Base-by-base conservation (phyloP, 1,140 invertebrate species). In the Bursaphelenchus mucronatus region DNA sequence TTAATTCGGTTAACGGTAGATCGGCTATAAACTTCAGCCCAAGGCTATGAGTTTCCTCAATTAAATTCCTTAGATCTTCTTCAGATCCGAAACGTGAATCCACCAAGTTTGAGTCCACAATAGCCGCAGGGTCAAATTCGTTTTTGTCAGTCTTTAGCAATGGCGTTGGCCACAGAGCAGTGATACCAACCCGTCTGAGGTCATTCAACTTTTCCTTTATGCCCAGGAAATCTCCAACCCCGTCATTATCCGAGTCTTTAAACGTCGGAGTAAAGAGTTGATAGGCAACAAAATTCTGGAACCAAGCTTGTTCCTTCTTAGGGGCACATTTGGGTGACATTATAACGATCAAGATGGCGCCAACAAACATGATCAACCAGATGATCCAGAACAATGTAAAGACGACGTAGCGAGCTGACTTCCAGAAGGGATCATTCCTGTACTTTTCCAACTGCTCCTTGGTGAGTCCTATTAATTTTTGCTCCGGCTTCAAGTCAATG, bases 371-470 rank as follows among this genome's bases (percentile, higher is more conserved):
- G 7, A 65, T 71, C 10, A 77, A 46, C 77, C 77, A 79, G 11
- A 73, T 62, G 13, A 79, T 51, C 77, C 77, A 79, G 45, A 81
- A 79, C 9, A 78, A 66, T 17, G 64, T 53, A 69, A 67, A 65
- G 49, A 66, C 17, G 9, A 44, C 21, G 59, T 64, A 58, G 15
- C 75, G 70, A 17, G 81, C 59, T n/a, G 76, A 57, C 61, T 79
- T 79, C 77, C 77, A 81, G 51, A 76, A 72, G 6, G 77, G 77
- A 63, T 79, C 76, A 65, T 79, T 79, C 11, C 74, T 52, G 59
- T 81, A 79, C 54, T 76, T 72, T 56, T 79, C 77, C 9, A 79
- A 54, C 49, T 79, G 76, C 44, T 79, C 77, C 64, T 79, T 79
- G 10, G 77, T 79, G 45, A 79, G 55, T 15, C 77, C 77, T 49